Evolutionary conservation across 2,888 invertebrate genomes (phyloP), one percentile per base, ranked within the genome.

Genomic region (Heliconius ismenius): DNA sequence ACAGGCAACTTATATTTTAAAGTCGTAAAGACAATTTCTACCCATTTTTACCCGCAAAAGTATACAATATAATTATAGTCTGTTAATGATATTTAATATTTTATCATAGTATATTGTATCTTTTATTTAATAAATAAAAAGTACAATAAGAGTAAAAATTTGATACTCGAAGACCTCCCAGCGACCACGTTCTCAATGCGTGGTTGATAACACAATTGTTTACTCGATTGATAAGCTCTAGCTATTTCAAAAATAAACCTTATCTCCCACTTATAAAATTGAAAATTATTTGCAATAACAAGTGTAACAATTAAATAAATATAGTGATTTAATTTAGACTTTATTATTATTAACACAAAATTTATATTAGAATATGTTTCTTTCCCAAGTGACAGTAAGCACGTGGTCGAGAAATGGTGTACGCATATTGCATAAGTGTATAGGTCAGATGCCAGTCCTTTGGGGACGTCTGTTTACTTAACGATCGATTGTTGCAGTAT

Each of bases 171-270:
- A 70, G 76, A 76, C 73, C 62, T 80, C 80, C 83, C 84, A 83
- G 60, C 60, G 62, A 58, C 75, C 88, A 88, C 85, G 87, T 81
- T 73, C 18, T 62, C 6, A 72, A 49, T 74, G 83, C 87, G 83
- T 87, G 87, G 64, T 54, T 39, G 77, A 80, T 81, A 81, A 72
- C 76, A 28, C 77, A 78, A 74, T 75, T 72, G 67, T 72, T 76
- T 74, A 64, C 64, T 49, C 67, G 49, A 64, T 49, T 49, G 32
- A 70, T 64, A 43, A 28, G 58, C 36, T 26, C 43, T 24, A 26
- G 39, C 18, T 67, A 43, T 18, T 13, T 75, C 9, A 32, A 73
- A 75, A 75, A 77, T 49, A n/a, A 49, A 72, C 72, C 49, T 39
- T 77, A 72, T 62, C 21, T 21, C 9, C 4, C 0, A 39, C 7